Evolutionary conservation across 2,888 invertebrate species (phyloP).

Genomic region (Trypoxylon attenuatum): DNA sequence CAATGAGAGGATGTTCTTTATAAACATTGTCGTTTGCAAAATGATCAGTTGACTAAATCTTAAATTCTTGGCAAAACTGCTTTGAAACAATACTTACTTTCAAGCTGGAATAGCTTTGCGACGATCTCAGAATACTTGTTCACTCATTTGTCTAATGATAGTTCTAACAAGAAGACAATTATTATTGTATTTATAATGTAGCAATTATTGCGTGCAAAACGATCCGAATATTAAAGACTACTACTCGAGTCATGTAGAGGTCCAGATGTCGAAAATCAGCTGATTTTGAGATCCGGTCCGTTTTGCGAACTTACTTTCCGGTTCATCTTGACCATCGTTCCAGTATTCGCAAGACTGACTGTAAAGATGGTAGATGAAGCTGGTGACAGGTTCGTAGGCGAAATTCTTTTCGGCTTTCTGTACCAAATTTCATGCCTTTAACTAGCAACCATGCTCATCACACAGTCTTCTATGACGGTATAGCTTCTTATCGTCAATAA

Average conservation of each 20-base stretch:
- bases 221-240: conserved; percentile 14
- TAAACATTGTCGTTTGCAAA: too few relatives aligned
- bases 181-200: too few relatives aligned
- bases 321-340: conserved; percentile 51
- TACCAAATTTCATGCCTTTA: conserved; percentile 5
- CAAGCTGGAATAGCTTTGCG: too few relatives aligned
- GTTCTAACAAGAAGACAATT: too few relatives aligned
- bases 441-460: not conserved
- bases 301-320: conserved; percentile 52
- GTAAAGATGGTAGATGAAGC: conserved; percentile 72
- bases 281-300: conserved; percentile 66
- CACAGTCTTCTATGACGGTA: not conserved
- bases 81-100: too few relatives aligned
- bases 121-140: too few relatives aligned
- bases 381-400: conserved; percentile 72
- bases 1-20: too few relatives aligned
- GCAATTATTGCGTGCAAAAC: too few relatives aligned
- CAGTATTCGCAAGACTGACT: conserved; percentile 50
- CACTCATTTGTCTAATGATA: too few relatives aligned
- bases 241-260: conserved; percentile 36
- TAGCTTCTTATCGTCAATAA: conserved; percentile 9
- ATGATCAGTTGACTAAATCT: too few relatives aligned
- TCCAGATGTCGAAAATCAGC: conserved; percentile 57
- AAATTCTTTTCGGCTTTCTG: conserved; percentile 35
- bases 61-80: too few relatives aligned